phyloP scores from a whole-genome alignment of 2,797 vertebrate genomes.

The Lutjanus argentimaculatus region DNA sequence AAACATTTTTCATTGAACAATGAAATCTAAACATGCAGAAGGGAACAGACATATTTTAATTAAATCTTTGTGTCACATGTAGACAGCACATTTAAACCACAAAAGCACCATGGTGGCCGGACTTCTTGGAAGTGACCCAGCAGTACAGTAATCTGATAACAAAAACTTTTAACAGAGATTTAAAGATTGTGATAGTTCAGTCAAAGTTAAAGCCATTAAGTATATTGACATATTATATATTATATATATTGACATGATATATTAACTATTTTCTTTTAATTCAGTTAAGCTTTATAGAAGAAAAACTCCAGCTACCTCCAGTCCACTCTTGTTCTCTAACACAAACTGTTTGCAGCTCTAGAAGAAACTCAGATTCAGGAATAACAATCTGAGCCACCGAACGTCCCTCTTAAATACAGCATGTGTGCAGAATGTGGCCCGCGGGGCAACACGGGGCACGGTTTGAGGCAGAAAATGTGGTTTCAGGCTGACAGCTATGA shows the following conservation, averaged over 20 bases:
- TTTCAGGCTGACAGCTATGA: slow-evolving; percentile 26
- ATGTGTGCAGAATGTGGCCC: slow-evolving; percentile 6
- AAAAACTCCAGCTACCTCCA: neutral
- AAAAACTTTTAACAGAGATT: neutral
- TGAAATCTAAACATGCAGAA: neutral
- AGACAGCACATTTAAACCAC: neutral
- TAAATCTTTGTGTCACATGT: slow-evolving; percentile 5
- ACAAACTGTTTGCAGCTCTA: slow-evolving; percentile 12
- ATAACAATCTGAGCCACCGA: slow-evolving; percentile 16
- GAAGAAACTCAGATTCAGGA: slow-evolving; percentile 24
- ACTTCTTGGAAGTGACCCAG: neutral
- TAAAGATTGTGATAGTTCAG: neutral
- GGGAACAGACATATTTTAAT: slow-evolving; percentile 9
- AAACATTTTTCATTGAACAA: neutral
- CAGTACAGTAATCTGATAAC: neutral
- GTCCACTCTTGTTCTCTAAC: neutral
- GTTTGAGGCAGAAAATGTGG: slow-evolving; percentile 47
- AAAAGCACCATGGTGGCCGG: neutral
- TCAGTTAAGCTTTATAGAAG: neutral
- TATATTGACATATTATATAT: neutral
- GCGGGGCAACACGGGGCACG: neutral
- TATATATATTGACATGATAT: neutral
- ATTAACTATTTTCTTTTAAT: neutral
- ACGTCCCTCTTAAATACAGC: slow-evolving; percentile 12
- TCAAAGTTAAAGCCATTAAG: slow-evolving; percentile 3